Evolutionary conservation across 2,113 vertebrate species (phyloP), one percentile per base, ranked within the genome.

Genomic region (Athene noctua): DNA sequence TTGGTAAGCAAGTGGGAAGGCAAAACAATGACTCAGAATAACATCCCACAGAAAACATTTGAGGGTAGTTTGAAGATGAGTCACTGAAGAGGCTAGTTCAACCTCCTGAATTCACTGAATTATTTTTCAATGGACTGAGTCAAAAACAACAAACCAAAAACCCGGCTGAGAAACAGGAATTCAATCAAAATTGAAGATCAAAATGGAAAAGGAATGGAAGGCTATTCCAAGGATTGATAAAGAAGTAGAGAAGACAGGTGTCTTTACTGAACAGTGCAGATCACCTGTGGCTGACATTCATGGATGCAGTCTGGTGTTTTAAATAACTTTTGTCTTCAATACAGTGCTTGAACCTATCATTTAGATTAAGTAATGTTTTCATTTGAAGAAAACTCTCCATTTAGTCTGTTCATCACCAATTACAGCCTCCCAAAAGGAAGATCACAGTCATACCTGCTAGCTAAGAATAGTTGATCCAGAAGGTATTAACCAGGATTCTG

Each of bases 1-100:
- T 67, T 93, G 67, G 88, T 92, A 95, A 88, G 94, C 63, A 92
- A 93, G 75, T 80, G 63, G 58, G 74, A 95, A 71, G 75, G 80
- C 51, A 94, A 81, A 87, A 88, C n/a, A 52, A 40, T 96, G 86
- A 90, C 67, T 95, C 93, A 97, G 75, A 90, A 71, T 47, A 95
- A 54, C 62, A 85, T 83, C 75, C 75, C 72, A 80, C 88, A 85
- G 62, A 46, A 77, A 90, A 65, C 29, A 80, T 80, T 88, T 84
- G 94, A 86, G 47, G 78, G 51, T 63, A 88, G 55, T 44, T 90
- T 59, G 55, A 86, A 92, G 59, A 92, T 92, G 93, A 96, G 67
- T 94, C 95, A 94, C 36, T 52, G 63, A 82, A 93, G 10, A 94
- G 46, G 54, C 16, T 82, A 75, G 30, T 73, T 94, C 55, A 79